Evolutionary conservation across 2,888 invertebrate species (phyloP), one percentile per base, ranked within the genome.

Genomic region (Blastobasis lacticolella): DNA sequence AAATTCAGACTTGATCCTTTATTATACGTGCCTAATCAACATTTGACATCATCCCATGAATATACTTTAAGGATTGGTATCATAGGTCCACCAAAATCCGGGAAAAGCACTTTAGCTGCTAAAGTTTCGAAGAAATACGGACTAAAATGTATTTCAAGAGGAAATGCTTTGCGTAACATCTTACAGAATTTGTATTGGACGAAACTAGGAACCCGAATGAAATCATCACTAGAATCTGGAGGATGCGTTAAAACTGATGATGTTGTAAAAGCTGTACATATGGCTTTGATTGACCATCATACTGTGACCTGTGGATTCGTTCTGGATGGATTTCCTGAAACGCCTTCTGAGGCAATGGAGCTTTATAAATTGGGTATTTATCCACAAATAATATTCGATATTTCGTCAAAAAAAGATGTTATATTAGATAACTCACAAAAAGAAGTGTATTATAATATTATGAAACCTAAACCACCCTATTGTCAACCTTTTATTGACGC

Each of bases 41-140:
- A 77, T 48, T 79, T 89, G 9, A 66, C 75, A 38, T n/a, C 9
- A 1, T 64, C 70, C 8, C 82, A 86, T n/a, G 66, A 87, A 53
- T 77, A 89, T 58, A 90, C 91, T 4, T 71, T 90, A 8, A 84
- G 83, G 59, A 72, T 93, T 46, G 81, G 89, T 37, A 68, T 93
- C 37, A 89, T 90, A 48, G 93, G 93, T 5, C 88, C 92, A 23
- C 91, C 92, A 4, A 91, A 91, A 67, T 90, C 89, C 38, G 93
- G 92, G 0, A 91, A 90, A 78, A 90, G 90, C 49, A 76, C 80
- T 5, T 66, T 93, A 43, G 87, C 91, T 5, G 73, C 81, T 48
- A 86, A 91, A 61, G 80, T 92, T 38, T 79, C 88, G 3, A 75
- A 80, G 36, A 83, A 84, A 55, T 89, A 90, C 60, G 90, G 90